Base-by-base conservation (phyloP, 1,140 invertebrate genomes). In the Latrodectus geometricus region DNA sequence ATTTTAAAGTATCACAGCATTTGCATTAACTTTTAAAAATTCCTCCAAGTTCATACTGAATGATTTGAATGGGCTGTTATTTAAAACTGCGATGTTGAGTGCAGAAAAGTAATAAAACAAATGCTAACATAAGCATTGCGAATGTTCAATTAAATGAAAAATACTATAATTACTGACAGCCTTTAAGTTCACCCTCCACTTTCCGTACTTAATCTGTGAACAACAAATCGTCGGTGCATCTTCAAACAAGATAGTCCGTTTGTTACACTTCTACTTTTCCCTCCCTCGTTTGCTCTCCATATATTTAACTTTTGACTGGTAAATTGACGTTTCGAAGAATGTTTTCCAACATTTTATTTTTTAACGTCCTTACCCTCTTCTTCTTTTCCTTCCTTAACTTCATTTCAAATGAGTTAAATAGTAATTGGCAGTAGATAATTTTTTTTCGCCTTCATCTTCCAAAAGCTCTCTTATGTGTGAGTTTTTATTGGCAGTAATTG, bases 401-500 rank as follows among this genome's bases (percentile, higher is more conserved):
- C 20, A 8, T 23, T 56, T 75, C 50, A 14, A 70, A 17, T 15
- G 50, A 52, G 66, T 81, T 81, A 70, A 81, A 69, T 70, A 14
- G 78, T 72, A 81, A 81, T 81, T 81, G 78, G 66, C 21, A 50
- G 68, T 49, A 23, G 49, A 23, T 9, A 11, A 66, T 54, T 52
- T 70, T 81, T 81, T 81, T 81, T 4, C 48, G 49, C 52, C 52
- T 20, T 70, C 48, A 3, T 35, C 35, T 35, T 81, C 52, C 20
- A 52, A 49, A 48, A 50, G 72, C 72, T 17, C 17, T 74, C 14
- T 52, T 23, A 23, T 50, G 68, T 69, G 14, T 69, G 14, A 72
- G 23, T 74, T 74, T 72, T 81, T 72, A 81, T 70, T 81, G 78
- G 49, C 68, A 81, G 78, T 81, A 81, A 81, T 81, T 81, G 78